These are phyloP conservation scores for Oreochromis grahami DNA, from an alignment of 2,797 vertebrate species.

Conservation along the genomic window DNA sequence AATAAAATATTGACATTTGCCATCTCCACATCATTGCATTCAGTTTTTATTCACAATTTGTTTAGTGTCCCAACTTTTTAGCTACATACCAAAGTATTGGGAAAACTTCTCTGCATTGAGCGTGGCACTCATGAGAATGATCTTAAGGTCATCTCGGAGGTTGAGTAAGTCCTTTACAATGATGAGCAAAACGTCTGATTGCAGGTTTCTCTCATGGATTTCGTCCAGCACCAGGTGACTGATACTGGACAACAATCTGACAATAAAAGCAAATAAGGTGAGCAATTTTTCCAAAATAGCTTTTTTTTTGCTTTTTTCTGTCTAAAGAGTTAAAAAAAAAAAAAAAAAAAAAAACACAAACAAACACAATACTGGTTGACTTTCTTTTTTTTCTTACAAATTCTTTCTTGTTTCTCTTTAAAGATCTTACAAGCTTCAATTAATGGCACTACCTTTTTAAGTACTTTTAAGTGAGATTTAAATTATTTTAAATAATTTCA, in stretches of 20 bases:
- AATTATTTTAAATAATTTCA: background rate
- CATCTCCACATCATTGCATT: constrained; percentile 63
- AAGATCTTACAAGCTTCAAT: background rate
- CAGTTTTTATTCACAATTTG: no score
- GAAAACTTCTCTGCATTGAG: constrained; percentile 97
- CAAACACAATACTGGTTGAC: background rate
- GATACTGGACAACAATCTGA: constrained; percentile 84
- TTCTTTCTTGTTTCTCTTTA: background rate
- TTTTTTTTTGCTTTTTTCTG: background rate
- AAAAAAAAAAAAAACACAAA: no score
- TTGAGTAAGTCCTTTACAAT: constrained; percentile 89
- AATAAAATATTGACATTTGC: no score
- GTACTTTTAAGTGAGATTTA: no score
- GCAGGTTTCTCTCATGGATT: constrained; percentile 96
- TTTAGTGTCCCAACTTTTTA: no score
- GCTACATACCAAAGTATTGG: constrained; percentile 85
- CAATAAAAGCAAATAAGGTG: background rate
- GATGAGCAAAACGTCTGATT: constrained; percentile 92
- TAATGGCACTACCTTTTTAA: background rate
- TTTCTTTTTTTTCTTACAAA: background rate
- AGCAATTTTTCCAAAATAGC: background rate
- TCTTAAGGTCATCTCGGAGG: constrained; percentile 83
- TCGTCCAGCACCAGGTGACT: constrained; percentile 95
- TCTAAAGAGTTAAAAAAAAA: background rate
- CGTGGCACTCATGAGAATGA: constrained; percentile 97